phyloP scores from a whole-genome alignment of 2,888 invertebrate species.

The Drosophila diplacantha region DNA sequence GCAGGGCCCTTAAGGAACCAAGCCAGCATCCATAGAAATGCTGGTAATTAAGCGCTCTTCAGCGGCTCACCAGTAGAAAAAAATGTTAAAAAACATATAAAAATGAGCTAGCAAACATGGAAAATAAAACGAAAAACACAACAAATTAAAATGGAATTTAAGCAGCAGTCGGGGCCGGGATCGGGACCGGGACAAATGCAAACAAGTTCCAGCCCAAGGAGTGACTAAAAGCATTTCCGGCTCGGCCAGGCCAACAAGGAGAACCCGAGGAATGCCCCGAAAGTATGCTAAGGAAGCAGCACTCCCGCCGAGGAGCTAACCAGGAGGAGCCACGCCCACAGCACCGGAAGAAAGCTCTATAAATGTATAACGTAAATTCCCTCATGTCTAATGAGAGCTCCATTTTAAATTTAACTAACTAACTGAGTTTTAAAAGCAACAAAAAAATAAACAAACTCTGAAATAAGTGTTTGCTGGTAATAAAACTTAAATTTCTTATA shows the following conservation, averaged over 20 bases:
- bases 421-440: not conserved
- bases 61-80: slow-evolving; percentile 27
- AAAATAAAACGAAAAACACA: slow-evolving; percentile 41
- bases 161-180: slow-evolving; percentile 26
- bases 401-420: not conserved
- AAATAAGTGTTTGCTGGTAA: not conserved
- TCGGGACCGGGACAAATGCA: slow-evolving; percentile 35
- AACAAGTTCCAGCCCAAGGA: slow-evolving; percentile 54
- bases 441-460: not conserved
- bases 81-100: slow-evolving; percentile 28
- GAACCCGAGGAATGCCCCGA: slow-evolving; percentile 27
- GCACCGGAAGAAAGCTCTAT: slow-evolving; percentile 8
- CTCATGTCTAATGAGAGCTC: not conserved
- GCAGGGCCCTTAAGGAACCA: slow-evolving; percentile 14
- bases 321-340: slow-evolving; percentile 21
- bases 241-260: slow-evolving; percentile 18
- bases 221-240: slow-evolving; percentile 40
- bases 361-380: not conserved
- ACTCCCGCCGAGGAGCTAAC: slow-evolving; percentile 2
- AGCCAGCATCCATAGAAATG: slow-evolving; percentile 50
- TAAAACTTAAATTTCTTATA: not conserved
- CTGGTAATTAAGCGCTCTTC: slow-evolving; percentile 65
- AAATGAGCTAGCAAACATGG: slow-evolving; percentile 19
- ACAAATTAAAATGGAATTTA: slow-evolving; percentile 66
- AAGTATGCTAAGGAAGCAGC: slow-evolving; percentile 27